phyloP scores from a whole-genome alignment of 2,797 vertebrate genomes.

The Lithobates sylvaticus region DNA sequence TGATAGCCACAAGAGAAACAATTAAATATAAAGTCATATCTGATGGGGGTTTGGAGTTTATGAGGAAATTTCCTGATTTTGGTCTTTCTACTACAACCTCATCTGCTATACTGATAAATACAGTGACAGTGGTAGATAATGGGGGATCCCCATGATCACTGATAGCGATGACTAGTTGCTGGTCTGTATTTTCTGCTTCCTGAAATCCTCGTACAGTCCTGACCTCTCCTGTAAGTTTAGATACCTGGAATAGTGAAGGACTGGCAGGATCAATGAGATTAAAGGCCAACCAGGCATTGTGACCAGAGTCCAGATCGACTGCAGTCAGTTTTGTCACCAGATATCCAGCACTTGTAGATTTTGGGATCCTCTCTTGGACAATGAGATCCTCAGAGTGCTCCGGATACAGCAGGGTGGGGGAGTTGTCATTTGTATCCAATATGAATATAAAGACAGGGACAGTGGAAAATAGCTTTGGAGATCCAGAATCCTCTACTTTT shows the following conservation, averaged over 20 bases:
- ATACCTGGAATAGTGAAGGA: constrained; percentile 22
- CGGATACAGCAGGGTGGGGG: constrained; percentile 75
- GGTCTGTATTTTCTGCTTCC: constrained; percentile 5
- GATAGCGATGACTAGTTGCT: constrained; percentile 11
- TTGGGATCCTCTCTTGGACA: constrained; percentile 79
- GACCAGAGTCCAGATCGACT: constrained; percentile 86
- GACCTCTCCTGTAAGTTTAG: constrained; percentile 41
- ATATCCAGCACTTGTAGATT: constrained; percentile 81
- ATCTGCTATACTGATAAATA: constrained; percentile 54
- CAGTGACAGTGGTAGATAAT: constrained; percentile 76
- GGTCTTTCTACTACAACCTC: background rate
- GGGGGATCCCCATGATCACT: constrained; percentile 65
- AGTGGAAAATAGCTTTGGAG: constrained; percentile 71
- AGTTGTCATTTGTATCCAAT: constrained; percentile 78
- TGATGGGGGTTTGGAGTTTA: constrained; percentile 35
- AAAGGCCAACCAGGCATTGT: constrained; percentile 85
- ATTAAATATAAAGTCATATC: constrained; percentile 37
- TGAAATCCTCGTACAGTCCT: background rate
- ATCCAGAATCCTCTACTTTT: constrained; percentile 70
- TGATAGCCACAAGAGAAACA: constrained; percentile 40
- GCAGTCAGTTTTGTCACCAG: constrained; percentile 86
- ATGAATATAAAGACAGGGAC: constrained; percentile 73
- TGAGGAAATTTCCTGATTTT: background rate
- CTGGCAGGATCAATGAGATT: background rate
- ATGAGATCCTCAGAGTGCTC: constrained; percentile 79